These are phyloP conservation scores for Drosophila macrospina DNA, from an alignment of 2,888 invertebrate genomes.

Conservation along the genomic window DNA sequence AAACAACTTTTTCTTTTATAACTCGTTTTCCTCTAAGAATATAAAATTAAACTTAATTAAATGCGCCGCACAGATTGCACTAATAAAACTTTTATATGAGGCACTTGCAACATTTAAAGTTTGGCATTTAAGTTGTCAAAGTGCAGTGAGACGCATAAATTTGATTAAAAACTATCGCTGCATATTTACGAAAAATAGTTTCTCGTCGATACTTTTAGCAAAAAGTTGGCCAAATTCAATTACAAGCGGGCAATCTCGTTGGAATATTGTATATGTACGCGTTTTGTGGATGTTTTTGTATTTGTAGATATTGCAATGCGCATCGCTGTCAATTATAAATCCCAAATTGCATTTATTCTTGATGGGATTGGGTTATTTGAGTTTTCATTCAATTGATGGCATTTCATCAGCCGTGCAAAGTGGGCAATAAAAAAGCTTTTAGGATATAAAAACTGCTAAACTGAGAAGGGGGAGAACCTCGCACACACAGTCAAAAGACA, in stretches of 20 bases:
- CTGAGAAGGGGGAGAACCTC: background rate
- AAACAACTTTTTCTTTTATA: background rate
- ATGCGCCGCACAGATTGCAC: background rate
- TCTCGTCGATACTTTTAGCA: slow-evolving; percentile 4
- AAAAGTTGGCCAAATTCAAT: slow-evolving; percentile 44
- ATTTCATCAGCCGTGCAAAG: slow-evolving; percentile 53
- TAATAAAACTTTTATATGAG: background rate
- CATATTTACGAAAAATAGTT: slow-evolving; percentile 19
- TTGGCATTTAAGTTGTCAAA: background rate
- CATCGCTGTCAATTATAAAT: slow-evolving; percentile 64
- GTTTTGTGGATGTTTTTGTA: background rate
- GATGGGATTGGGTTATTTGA: slow-evolving; percentile 43
- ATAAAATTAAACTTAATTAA: background rate
- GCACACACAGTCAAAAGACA: slow-evolving; percentile 12
- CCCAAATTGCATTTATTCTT: slow-evolving; percentile 68
- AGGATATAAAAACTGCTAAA: slow-evolving; percentile 33
- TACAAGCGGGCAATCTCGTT: slow-evolving; percentile 30
- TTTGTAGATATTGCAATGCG: slow-evolving; percentile 27
- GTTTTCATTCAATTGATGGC: slow-evolving; percentile 54
- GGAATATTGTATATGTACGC: slow-evolving; percentile 11
- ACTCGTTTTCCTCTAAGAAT: background rate
- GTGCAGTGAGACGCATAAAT: slow-evolving; percentile 22
- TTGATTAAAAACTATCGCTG: slow-evolving; percentile 35
- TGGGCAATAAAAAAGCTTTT: slow-evolving; percentile 69
- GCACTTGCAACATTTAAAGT: background rate